Evolutionary conservation across 2,888 invertebrate species (phyloP).

Genomic region (Drosophila subquinaria): DNA sequence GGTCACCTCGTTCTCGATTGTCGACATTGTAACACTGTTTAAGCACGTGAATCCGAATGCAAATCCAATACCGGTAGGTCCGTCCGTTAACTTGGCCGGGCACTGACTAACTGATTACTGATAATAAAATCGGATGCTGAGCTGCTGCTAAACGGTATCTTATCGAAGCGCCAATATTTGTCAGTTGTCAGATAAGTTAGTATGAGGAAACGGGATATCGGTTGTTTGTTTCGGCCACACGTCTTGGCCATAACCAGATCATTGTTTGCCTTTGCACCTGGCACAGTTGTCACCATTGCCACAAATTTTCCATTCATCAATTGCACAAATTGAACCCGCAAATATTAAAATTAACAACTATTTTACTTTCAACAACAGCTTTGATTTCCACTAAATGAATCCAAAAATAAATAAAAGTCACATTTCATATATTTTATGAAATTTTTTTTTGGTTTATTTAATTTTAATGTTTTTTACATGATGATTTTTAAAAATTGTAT

Average conservation of each 20-base stretch:
- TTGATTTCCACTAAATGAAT: conserved; percentile 11
- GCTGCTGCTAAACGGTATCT: conserved; percentile 43
- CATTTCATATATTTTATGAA: conserved; percentile 5
- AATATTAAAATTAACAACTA: conserved; percentile 36
- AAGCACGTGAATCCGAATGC: background rate
- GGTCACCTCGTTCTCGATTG: conserved; percentile 73
- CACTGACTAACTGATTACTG: conserved; percentile 43
- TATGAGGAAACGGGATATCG: conserved; percentile 62
- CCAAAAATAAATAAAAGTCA: conserved; percentile 1
- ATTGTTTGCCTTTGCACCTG: conserved; percentile 57
- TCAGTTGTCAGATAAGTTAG: background rate
- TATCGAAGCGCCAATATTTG: conserved; percentile 60
- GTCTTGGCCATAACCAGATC: conserved; percentile 8
- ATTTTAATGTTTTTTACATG: conserved; percentile 77
- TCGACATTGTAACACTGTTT: conserved; percentile 66
- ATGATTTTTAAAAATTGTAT: conserved; percentile 80
- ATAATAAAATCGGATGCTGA: conserved; percentile 43
- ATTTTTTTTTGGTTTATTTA: conserved; percentile 68
- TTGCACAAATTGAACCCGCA: conserved; percentile 35
- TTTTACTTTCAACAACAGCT: background rate
- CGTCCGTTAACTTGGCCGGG: conserved; percentile 18
- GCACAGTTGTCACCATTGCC: conserved; percentile 54
- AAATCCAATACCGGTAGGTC: conserved; percentile 14
- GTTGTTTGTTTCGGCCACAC: conserved; percentile 72
- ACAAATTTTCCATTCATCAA: conserved; percentile 74